These are phyloP conservation scores for Chrosomus eos DNA, from an alignment of 2,797 vertebrate species.

Conservation along the genomic window DNA sequence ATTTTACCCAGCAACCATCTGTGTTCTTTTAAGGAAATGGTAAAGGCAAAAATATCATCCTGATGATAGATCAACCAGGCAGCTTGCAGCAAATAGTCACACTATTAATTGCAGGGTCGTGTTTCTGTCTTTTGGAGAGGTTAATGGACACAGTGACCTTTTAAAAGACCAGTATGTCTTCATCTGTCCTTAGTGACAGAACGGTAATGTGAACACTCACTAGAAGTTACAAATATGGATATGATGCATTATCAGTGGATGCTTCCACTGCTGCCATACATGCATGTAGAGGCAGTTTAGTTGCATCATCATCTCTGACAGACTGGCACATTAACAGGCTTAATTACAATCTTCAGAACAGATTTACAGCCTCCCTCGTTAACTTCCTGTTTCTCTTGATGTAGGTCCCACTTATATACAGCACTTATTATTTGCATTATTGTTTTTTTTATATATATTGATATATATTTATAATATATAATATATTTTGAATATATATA, in stretches of 20 bases:
- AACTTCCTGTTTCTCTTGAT: conserved; percentile 6
- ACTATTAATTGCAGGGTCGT: conserved; percentile 56
- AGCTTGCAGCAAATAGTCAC: conserved; percentile 17
- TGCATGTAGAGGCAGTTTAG: not conserved
- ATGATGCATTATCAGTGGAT: conserved; percentile 24
- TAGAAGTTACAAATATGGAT: conserved; percentile 31
- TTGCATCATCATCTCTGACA: conserved; percentile 1
- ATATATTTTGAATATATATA: too few species aligned
- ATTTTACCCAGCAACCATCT: conserved; percentile 15
- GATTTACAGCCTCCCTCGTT: conserved; percentile 12
- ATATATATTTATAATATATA: too few species aligned
- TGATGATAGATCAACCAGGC: conserved; percentile 53
- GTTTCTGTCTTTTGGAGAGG: conserved; percentile 70
- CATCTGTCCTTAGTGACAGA: conserved; percentile 28
- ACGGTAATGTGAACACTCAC: conserved; percentile 33
- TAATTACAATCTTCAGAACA: not conserved
- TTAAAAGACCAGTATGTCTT: conserved; percentile 53
- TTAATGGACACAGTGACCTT: conserved; percentile 67
- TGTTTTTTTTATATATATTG: accelerated
- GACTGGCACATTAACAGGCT: conserved; percentile 16
- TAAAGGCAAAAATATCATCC: conserved; percentile 3
- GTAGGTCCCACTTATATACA: not conserved
- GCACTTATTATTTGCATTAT: not conserved
- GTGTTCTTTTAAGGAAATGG: conserved; percentile 15
- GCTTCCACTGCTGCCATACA: not conserved